Conservation (phyloP, 2,113 vertebrate genomes). For the Myrmophylax atrothorax region DNA sequence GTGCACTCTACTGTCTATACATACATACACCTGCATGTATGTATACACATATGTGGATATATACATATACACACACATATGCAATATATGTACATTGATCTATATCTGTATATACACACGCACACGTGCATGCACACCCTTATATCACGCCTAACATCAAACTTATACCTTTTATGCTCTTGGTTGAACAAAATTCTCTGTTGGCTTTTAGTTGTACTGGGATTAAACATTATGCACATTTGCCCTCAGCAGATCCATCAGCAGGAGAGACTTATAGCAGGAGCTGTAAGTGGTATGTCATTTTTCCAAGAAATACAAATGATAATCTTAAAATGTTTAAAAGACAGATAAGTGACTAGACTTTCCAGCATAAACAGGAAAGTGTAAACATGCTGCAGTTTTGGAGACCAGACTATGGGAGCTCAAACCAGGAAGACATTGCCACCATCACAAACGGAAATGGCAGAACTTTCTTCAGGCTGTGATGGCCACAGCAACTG, state of each 20-base stretch:
- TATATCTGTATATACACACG: neutral
- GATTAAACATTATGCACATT: neutral
- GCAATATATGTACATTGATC: neutral
- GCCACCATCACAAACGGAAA: slow-evolving; percentile 37
- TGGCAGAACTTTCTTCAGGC: no score
- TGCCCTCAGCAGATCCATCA: slow-evolving; percentile 28
- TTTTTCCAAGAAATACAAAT: slow-evolving; percentile 59
- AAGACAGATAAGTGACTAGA: slow-evolving; percentile 51
- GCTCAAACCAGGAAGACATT: slow-evolving; percentile 44
- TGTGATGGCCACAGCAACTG: slow-evolving; percentile 63
- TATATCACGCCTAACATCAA: neutral
- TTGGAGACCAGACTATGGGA: slow-evolving; percentile 60
- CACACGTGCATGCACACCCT: neutral
- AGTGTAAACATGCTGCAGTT: slow-evolving; percentile 54
- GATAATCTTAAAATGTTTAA: slow-evolving; percentile 56
- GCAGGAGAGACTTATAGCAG: slow-evolving; percentile 63
- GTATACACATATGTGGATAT: neutral
- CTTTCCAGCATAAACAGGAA: slow-evolving; percentile 57
- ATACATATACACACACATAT: neutral
- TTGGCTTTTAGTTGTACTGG: neutral
- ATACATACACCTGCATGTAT: neutral
- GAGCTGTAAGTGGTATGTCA: slow-evolving; percentile 65
- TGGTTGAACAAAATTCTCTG: neutral
- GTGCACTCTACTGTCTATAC: neutral
- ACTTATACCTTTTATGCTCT: neutral